Base-by-base conservation (phyloP, 1,140 invertebrate species). In the Idris sp. region DNA sequence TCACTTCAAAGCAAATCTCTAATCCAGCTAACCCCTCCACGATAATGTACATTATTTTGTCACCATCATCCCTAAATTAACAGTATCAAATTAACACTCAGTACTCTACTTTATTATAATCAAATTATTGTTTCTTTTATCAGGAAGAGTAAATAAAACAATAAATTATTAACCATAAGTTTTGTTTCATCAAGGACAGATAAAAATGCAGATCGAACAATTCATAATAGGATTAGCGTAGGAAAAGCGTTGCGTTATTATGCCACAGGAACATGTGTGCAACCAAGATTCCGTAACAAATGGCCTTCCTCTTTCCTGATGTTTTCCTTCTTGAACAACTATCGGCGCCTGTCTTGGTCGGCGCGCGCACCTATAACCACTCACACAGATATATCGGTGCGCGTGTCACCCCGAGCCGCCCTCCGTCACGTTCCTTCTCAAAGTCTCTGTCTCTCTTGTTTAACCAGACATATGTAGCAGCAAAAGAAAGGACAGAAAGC, bases 271-370 rank as follows among this genome's bases (percentile, higher is more conserved):
- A 49, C 35, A 48, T 51, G 68, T 30, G 56, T 67, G 77, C 51
- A 49, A 56, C 33, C 58, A 69, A 71, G 74, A 77, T 79, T 64
- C 68, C 59, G 68, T 58, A 58, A 73, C 68, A 58, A 64, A 73
- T 73, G 19, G 28, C 41, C 68, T 71, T 77, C 40, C 56, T 62
- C 56, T 62, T 62, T 46, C 26, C 31, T 61, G 51, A 56, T 54
- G 61, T 77, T 62, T 74, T 53, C 68, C 48, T 16, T 54, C 48
- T 44, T 48, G 25, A 58, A 58, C 43, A 49, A 51, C 10, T 33
- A 61, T 61, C 36, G 35, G 11, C 30, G 5, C 19, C 28, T 22
- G 28, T 62, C 53, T 25, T 43, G 43, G 48, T 71, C 19, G 22
- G 33, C 35, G n/a, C 49, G 11, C 35, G 11, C 30, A 62, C 26